phyloP scores from a whole-genome alignment of 2,888 invertebrate genomes.

The Dendrolimus pini region DNA sequence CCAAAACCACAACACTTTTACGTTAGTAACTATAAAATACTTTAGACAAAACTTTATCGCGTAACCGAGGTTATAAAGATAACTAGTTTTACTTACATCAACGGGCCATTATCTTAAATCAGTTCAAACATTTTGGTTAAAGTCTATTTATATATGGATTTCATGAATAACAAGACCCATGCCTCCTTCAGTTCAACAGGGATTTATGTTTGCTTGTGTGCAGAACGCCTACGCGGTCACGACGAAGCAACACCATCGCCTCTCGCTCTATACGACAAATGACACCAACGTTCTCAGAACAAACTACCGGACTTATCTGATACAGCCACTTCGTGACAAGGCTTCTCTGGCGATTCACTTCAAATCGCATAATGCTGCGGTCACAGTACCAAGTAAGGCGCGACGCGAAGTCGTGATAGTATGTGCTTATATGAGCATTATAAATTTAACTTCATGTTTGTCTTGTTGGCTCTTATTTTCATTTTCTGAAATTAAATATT shows the following conservation, averaged over 20 bases:
- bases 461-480: no score
- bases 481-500: no score
- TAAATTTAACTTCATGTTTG: no score
- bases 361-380: slow-evolving; percentile 2
- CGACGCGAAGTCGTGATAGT: neutral
- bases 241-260: slow-evolving; percentile 22
- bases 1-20: neutral
- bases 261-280: slow-evolving; percentile 36
- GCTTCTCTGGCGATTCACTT: slow-evolving; percentile 39
- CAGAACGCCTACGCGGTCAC: slow-evolving; percentile 58
- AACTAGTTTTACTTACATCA: neutral
- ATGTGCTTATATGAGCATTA: neutral
- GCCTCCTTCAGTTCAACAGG: slow-evolving; percentile 15
- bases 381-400: neutral
- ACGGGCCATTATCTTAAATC: slow-evolving; percentile 2
- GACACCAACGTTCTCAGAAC: slow-evolving; percentile 56
- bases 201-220: slow-evolving; percentile 26
- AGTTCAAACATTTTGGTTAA: neutral
- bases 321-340: slow-evolving; percentile 63
- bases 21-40: neutral
- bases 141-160: neutral
- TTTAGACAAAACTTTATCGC: neutral
- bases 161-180: slow-evolving; percentile 8
- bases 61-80: neutral
- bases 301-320: slow-evolving; percentile 71